Evolutionary conservation across 2,888 invertebrate genomes (phyloP).

Genomic region (Tinea trinotella): DNA sequence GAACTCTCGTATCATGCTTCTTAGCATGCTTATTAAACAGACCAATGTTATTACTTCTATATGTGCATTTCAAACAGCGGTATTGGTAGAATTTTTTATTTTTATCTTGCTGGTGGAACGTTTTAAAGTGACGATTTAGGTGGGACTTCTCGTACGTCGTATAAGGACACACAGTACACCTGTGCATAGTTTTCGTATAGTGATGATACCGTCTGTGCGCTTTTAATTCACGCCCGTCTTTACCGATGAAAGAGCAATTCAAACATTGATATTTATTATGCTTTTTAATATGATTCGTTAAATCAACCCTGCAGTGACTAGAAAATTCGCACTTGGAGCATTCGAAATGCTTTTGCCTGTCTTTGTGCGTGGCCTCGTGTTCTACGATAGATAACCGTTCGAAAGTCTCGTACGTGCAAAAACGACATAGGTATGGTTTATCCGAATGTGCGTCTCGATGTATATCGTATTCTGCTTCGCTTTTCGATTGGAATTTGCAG

Average conservation of each 20-base stretch:
- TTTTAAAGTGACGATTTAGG: neutral
- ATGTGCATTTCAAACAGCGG: neutral
- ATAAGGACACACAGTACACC: neutral
- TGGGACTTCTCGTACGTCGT: neutral
- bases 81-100: neutral
- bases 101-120: neutral
- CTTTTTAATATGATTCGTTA: neutral
- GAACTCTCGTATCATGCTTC: neutral
- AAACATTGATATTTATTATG: neutral
- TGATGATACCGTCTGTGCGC: neutral
- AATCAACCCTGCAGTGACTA: neutral
- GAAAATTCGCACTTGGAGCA: neutral
- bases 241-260: neutral
- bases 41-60: neutral
- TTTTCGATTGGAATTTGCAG: neutral
- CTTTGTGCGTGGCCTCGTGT: neutral
- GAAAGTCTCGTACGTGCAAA: neutral
- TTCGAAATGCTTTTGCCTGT: neutral
- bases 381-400: neutral
- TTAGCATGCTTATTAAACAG: neutral
- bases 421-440: neutral
- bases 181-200: neutral
- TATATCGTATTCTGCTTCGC: neutral
- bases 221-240: neutral
- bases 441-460: slow-evolving; percentile 3